Conservation (phyloP, 2,888 invertebrate genomes). For the Lamellibrachia columna region DNA sequence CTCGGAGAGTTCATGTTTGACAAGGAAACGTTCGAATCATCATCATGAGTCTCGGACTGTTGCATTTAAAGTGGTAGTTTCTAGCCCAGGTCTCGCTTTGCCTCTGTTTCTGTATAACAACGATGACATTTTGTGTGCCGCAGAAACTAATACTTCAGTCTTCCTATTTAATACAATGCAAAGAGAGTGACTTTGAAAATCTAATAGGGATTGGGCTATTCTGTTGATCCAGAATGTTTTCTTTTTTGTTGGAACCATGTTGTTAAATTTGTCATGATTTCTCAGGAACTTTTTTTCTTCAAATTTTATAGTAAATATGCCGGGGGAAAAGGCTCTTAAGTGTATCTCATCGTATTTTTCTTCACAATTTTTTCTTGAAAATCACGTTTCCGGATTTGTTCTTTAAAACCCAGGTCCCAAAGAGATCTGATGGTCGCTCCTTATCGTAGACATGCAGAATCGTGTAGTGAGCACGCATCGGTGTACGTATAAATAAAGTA, state of each 20-base stretch:
- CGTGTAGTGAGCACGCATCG: too few species aligned
- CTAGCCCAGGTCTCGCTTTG: background rate
- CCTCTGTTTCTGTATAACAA: background rate
- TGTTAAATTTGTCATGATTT: background rate
- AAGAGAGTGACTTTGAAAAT: background rate
- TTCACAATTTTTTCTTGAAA: too few species aligned
- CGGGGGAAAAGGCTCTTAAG: background rate
- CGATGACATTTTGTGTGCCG: background rate
- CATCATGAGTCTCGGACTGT: background rate
- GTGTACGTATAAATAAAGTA: too few species aligned
- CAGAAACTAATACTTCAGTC: background rate
- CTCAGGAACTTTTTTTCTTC: background rate
- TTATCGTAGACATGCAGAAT: too few species aligned
- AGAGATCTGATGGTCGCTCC: too few species aligned
- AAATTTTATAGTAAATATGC: background rate
- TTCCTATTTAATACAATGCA: background rate
- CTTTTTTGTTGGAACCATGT: background rate
- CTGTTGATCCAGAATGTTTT: background rate
- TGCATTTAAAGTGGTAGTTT: background rate
- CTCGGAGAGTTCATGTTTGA: slow-evolving; percentile 73
- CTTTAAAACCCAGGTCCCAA: too few species aligned
- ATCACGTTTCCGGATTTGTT: too few species aligned
- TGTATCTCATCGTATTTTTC: background rate
- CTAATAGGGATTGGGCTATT: background rate
- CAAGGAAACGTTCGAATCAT: slow-evolving; percentile 62